phyloP scores from a whole-genome alignment of 2,888 invertebrate genomes.

The Ariolimax columbianus region DNA sequence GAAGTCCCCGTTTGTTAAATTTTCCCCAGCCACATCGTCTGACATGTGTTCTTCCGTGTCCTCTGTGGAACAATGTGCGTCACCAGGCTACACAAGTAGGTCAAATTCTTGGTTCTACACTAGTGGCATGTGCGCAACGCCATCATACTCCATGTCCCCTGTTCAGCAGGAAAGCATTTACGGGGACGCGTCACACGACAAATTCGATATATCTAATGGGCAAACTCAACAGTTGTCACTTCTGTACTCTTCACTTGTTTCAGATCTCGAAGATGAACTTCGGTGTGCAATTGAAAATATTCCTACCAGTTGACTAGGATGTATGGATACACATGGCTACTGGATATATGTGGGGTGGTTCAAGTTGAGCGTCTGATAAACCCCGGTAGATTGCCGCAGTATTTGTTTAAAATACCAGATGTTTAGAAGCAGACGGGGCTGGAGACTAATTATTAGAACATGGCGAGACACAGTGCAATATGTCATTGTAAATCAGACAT shows the following conservation, averaged over 20 bases:
- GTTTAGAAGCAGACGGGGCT: background rate
- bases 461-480: background rate
- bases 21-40: slow-evolving; percentile 1
- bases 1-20: slow-evolving; percentile 48
- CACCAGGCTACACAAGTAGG: slow-evolving; percentile 6
- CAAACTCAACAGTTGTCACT: slow-evolving; percentile 29
- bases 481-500: background rate
- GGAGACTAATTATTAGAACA: too few species aligned
- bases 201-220: background rate
- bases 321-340: background rate
- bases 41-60: slow-evolving; percentile 14
- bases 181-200: background rate
- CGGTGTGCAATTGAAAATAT: slow-evolving; percentile 52
- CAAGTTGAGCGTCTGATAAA: background rate
- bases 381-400: background rate
- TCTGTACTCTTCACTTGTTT: slow-evolving; percentile 47
- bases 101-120: slow-evolving; percentile 20
- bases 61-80: slow-evolving; percentile 16
- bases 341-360: background rate
- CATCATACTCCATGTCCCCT: slow-evolving; percentile 9
- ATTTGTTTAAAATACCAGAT: background rate
- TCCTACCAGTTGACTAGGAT: slow-evolving; percentile 38
- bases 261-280: slow-evolving; percentile 49
- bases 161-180: background rate
- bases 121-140: slow-evolving; percentile 4